Evolutionary conservation across 2,888 invertebrate genomes (phyloP), one percentile per base, ranked within the genome.

Genomic region (Augochlorella aurata): DNA sequence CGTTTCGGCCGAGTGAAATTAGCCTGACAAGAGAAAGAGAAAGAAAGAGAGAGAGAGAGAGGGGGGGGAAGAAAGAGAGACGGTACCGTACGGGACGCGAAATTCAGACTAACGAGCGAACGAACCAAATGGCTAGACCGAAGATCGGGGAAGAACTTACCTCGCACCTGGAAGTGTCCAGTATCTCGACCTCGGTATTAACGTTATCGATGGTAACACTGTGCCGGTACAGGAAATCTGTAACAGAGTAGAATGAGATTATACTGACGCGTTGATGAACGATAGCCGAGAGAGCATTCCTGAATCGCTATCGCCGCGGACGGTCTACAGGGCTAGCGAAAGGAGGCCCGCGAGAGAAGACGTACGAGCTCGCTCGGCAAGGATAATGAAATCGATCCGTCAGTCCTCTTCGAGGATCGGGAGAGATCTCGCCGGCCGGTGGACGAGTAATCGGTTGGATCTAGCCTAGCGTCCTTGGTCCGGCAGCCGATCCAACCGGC

Each of bases 161-260:
- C 95, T 96, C 96, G 94, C 96, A 97, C 94, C 96, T 96, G 89
- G 97, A 97, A 89, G 96, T 97, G 94, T 97, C 97, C 94, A 96
- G 94, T 94, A 96, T 97, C 95, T 97, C 97, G 90, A 97, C 96
- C 94, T 97, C 97, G 84, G 96, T 96, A 88, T 96, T 95, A 87
- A 96, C 96, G 91, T 96, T 96, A 93, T 97, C 97, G 94, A 97
- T 96, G 86, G 96, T 96, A 89, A 97, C 96, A 93, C 96, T 95
- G 93, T 97, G 97, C 91, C 96, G 95, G 94, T 97, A 97, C 88
- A 97, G 95, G 93, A 96, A 97, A 95, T 97, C 97, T 97, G 96
- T 89, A 96, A 96, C 94, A 94, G 66, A 81, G 78, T 69, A 79
- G 72, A 73, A 79, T 52, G 77, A 67, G 81, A 85, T 84, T 84